A percentile compares a stretch with the other conserved stretches of the same genome.
phyloP scores from a whole-genome alignment of 1,140 invertebrate species.

The Papilio dardanus region DNA sequence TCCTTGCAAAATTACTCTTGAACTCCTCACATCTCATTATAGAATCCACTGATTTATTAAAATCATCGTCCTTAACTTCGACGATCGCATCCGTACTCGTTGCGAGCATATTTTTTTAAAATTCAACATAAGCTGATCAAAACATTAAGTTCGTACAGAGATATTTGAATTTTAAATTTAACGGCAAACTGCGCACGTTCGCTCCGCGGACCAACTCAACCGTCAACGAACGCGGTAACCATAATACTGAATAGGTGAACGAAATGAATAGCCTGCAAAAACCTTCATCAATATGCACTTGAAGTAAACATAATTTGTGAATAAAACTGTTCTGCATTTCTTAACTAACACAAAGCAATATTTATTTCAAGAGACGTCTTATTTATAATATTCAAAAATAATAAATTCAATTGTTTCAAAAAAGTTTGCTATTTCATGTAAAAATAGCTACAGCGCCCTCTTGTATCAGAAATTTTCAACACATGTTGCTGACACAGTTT shows the following conservation, averaged over 20 bases:
- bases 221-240: constrained; percentile 51
- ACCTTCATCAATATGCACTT: constrained; percentile 28
- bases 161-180: constrained; percentile 47
- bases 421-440: constrained; percentile 19
- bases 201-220: constrained; percentile 49
- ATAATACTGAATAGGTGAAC: constrained; percentile 50
- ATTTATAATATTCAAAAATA: background rate
- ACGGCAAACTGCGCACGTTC: constrained; percentile 41
- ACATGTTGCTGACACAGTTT: background rate
- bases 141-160: constrained; percentile 49
- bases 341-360: background rate
- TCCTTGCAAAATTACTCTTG: constrained; percentile 77
- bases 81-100: constrained; percentile 49
- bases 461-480: background rate
- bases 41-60: constrained; percentile 71
- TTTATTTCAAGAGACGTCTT: background rate
- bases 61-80: constrained; percentile 60
- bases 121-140: constrained; percentile 51
- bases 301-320: background rate
- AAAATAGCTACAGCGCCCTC: constrained; percentile 24
- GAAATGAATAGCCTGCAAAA: constrained; percentile 32
- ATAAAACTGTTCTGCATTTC: background rate
- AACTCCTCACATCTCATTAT: constrained; percentile 78
- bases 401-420: constrained; percentile 5
- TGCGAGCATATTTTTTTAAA: constrained; percentile 60